These are phyloP conservation scores for Karalla daura DNA, from an alignment of 2,797 vertebrate species.

Conservation along the genomic window DNA sequence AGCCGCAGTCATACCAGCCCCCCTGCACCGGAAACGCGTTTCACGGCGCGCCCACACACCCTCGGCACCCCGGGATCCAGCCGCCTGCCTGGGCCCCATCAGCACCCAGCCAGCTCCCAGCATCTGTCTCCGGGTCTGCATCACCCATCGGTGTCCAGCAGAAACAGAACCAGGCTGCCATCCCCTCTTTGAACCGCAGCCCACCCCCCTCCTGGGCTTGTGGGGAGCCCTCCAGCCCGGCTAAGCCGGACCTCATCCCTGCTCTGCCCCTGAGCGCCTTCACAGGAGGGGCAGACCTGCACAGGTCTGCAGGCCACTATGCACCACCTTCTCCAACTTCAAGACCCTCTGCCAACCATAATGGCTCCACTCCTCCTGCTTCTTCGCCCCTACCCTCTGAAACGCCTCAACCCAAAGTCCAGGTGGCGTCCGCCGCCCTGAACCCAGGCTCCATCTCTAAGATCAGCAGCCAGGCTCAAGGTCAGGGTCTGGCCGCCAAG, in stretches of 20 bases:
- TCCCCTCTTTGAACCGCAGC: constrained; percentile 50
- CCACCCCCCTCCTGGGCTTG: constrained; percentile 61
- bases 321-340: constrained; percentile 36
- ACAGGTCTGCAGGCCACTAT: constrained; percentile 38
- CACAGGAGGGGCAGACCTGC: constrained; percentile 65
- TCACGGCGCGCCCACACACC: constrained; percentile 45
- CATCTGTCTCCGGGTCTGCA: constrained; percentile 49
- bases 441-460: constrained; percentile 42
- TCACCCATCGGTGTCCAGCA: constrained; percentile 58
- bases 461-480: constrained; percentile 55
- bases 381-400: constrained; percentile 45
- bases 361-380: constrained; percentile 42
- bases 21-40: constrained; percentile 61
- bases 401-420: constrained; percentile 51
- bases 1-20: constrained; percentile 63
- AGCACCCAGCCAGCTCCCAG: constrained; percentile 49
- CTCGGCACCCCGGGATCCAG: constrained; percentile 55
- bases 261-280: constrained; percentile 72
- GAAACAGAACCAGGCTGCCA: constrained; percentile 42
- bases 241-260: constrained; percentile 65
- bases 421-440: constrained; percentile 22
- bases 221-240: constrained; percentile 29
- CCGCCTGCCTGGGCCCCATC: constrained; percentile 64
- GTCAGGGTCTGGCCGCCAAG: constrained; percentile 32
- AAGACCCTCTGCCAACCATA: constrained; percentile 47